Percentiles rank a stretch among this genome's conserved stretches.
phyloP scores from a whole-genome alignment of 2,113 vertebrate species.

The Heterochromis multidens region DNA sequence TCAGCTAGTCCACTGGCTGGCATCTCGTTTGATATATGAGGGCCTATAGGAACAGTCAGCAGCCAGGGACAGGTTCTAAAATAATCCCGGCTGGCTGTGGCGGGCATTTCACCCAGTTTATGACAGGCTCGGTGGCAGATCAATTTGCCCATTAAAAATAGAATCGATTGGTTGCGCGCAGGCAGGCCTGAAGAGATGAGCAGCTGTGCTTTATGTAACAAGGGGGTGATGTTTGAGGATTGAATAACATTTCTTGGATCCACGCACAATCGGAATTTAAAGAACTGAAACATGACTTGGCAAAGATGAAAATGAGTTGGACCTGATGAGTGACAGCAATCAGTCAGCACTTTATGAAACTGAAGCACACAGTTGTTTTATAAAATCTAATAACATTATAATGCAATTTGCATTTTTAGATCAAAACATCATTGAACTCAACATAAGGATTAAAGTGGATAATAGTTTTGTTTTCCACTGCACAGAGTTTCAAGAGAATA shows the following conservation, averaged over 20 bases:
- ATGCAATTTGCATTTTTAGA: background rate
- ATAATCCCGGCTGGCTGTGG: constrained; percentile 10
- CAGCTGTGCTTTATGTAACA: constrained; percentile 75
- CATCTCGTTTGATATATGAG: constrained; percentile 49
- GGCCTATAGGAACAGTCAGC: constrained; percentile 11
- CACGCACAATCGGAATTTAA: background rate
- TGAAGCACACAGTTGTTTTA: background rate
- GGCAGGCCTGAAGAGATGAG: constrained; percentile 44
- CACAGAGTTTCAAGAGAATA: background rate
- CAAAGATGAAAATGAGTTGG: constrained; percentile 1
- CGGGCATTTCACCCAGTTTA: constrained; percentile 30
- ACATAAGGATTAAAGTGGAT: background rate
- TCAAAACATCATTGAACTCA: background rate
- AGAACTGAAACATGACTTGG: constrained; percentile 49
- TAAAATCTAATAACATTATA: background rate
- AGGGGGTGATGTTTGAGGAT: background rate
- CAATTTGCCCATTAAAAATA: constrained; percentile 67
- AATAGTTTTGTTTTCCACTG: background rate
- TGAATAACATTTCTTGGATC: constrained; percentile 13
- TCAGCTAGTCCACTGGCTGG: constrained; percentile 23
- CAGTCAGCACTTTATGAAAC: background rate
- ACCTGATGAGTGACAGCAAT: background rate
- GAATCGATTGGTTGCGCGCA: constrained; percentile 25
- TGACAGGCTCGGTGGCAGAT: constrained; percentile 1
- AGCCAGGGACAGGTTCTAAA: constrained; percentile 38